Evolutionary conservation across 2,797 vertebrate genomes (phyloP).

Genomic region (Tokudaia tokunoshimensis): DNA sequence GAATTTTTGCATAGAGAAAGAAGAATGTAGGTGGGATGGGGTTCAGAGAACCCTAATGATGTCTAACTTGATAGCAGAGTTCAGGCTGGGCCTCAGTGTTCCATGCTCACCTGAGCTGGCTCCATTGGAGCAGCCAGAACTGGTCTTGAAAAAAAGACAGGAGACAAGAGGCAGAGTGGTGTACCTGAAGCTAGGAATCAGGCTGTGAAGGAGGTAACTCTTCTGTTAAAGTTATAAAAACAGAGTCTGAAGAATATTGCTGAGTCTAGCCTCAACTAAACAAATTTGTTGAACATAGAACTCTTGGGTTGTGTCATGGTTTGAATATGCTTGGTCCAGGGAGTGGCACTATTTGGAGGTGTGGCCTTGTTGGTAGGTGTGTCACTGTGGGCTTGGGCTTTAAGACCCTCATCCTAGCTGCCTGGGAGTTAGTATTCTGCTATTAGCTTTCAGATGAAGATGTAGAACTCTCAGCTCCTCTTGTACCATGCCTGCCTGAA

Average conservation of each 20-base stretch:
- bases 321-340: neutral
- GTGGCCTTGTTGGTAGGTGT: neutral
- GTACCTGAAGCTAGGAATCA: neutral
- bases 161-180: neutral
- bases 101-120: neutral
- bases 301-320: neutral
- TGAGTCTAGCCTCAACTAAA: neutral
- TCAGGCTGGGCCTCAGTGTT: neutral
- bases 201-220: neutral
- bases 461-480: neutral
- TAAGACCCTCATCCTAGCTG: neutral
- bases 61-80: neutral
- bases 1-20: neutral
- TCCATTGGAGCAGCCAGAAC: rapidly evolving
- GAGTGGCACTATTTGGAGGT: neutral
- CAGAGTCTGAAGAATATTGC: neutral
- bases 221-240: neutral
- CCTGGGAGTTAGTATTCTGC: neutral
- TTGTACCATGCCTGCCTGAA: neutral
- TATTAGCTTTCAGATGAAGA: neutral
- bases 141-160: neutral
- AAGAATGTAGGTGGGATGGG: neutral
- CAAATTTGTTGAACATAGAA: neutral
- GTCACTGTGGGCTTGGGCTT: neutral
- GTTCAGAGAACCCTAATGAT: neutral